Evolutionary conservation across 2,113 vertebrate genomes (phyloP).

Genomic region (Piaya cayana): DNA sequence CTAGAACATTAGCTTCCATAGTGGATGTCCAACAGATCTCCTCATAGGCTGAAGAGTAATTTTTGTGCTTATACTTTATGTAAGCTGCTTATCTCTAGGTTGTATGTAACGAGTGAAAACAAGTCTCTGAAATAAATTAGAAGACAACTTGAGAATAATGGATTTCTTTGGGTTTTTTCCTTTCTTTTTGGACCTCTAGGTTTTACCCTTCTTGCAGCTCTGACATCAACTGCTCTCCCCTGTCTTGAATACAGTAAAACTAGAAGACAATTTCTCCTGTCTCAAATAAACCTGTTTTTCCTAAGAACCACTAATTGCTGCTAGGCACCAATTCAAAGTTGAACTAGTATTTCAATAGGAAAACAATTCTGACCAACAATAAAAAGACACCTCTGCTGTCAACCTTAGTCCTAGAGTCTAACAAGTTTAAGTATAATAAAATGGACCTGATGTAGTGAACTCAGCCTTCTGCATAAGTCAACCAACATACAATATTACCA

Average conservation of each 20-base stretch:
- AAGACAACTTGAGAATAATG: neutral
- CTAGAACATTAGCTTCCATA: neutral
- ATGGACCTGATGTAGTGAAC: neutral
- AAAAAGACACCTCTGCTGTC: neutral
- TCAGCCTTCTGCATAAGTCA: neutral
- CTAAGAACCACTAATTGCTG: neutral
- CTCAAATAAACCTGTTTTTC: neutral
- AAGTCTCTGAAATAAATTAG: constrained; percentile 34
- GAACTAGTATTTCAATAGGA: neutral
- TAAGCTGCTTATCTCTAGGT: constrained; percentile 51
- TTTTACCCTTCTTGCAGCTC: neutral
- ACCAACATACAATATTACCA: neutral
- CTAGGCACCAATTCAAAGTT: neutral
- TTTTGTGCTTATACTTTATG: constrained; percentile 55
- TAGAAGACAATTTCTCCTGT: neutral
- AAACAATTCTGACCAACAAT: neutral
- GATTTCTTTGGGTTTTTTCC: neutral
- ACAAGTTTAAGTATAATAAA: neutral
- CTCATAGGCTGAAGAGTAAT: constrained; percentile 2
- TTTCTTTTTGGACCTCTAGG: neutral
- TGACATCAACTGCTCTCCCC: neutral
- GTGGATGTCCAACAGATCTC: neutral
- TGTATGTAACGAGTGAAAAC: constrained; percentile 49
- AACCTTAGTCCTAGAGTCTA: neutral
- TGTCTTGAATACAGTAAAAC: neutral